phyloP scores from a whole-genome alignment of 2,797 vertebrate species.

The Sternotherus odoratus region DNA sequence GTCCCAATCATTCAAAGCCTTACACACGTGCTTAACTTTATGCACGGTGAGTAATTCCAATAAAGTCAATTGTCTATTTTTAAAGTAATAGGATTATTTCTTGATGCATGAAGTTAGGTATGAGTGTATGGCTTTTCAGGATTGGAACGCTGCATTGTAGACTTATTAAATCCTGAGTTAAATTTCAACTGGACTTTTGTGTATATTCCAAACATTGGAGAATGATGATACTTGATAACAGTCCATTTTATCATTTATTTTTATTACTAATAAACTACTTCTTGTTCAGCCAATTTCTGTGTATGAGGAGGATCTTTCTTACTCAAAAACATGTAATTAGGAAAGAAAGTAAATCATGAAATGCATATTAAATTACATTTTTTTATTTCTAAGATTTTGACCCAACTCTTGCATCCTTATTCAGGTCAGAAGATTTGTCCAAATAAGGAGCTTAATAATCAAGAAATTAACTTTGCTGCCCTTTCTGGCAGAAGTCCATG shows the following conservation, averaged over 20 bases:
- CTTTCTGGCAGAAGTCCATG: neutral
- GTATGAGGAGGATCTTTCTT: neutral
- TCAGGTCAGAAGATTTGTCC: neutral
- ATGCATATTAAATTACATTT: neutral
- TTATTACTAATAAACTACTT: neutral
- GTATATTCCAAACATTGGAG: neutral
- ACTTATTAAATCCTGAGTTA: neutral
- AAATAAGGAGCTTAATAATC: neutral
- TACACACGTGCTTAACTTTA: neutral
- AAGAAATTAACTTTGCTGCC: neutral
- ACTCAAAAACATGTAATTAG: neutral
- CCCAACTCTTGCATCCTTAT: neutral
- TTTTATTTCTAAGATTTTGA: neutral
- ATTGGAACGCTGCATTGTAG: rapidly evolving
- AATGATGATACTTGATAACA: neutral
- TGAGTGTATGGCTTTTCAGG: rapidly evolving
- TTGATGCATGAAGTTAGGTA: neutral
- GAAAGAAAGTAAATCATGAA: neutral
- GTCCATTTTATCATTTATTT: neutral
- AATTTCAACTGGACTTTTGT: neutral
- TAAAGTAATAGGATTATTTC: neutral
- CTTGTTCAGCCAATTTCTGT: no score
- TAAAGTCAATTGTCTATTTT: neutral
- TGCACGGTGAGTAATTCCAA: neutral
- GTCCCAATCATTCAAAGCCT: neutral